These are phyloP conservation scores for Meteorus cinctellus DNA, from an alignment of 2,888 invertebrate species.

Conservation along the genomic window DNA sequence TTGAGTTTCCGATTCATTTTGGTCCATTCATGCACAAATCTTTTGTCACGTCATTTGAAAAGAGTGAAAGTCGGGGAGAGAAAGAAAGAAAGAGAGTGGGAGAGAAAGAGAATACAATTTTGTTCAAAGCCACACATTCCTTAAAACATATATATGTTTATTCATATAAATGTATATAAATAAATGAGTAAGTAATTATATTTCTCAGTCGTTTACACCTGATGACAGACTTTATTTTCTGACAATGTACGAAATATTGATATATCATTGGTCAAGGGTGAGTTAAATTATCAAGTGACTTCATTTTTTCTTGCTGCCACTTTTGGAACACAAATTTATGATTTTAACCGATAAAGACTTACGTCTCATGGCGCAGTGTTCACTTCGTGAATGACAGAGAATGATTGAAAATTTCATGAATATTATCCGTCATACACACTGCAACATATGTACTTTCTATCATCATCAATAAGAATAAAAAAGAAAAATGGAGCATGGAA, in stretches of 20 bases:
- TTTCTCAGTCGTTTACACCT: not conserved
- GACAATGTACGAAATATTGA: conserved; percentile 18
- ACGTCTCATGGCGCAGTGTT: conserved; percentile 57
- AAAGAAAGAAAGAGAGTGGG: not conserved
- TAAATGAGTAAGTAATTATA: not conserved
- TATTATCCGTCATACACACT: conserved; percentile 60
- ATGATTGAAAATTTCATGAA: conserved; percentile 53
- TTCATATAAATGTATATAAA: not conserved
- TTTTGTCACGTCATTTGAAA: not conserved
- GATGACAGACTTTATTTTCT: conserved; percentile 4
- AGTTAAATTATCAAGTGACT: not conserved
- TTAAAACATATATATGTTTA: not conserved
- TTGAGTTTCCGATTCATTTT: not conserved
- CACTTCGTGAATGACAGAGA: conserved; percentile 44
- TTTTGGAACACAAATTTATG: conserved; percentile 19
- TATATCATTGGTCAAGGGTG: not conserved
- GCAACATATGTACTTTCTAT: conserved; percentile 65
- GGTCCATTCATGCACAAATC: not conserved
- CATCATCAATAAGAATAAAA: conserved; percentile 64
- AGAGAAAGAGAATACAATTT: not conserved
- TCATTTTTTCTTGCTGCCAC: conserved; percentile 21
- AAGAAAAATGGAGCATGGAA: conserved; percentile 58
- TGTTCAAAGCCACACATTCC: not conserved
- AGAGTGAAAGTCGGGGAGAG: not conserved
- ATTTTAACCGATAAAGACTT: conserved; percentile 48